These are phyloP conservation scores for Poicephalus meyeri DNA, from an alignment of 2,113 vertebrate species.

Conservation along the genomic window DNA sequence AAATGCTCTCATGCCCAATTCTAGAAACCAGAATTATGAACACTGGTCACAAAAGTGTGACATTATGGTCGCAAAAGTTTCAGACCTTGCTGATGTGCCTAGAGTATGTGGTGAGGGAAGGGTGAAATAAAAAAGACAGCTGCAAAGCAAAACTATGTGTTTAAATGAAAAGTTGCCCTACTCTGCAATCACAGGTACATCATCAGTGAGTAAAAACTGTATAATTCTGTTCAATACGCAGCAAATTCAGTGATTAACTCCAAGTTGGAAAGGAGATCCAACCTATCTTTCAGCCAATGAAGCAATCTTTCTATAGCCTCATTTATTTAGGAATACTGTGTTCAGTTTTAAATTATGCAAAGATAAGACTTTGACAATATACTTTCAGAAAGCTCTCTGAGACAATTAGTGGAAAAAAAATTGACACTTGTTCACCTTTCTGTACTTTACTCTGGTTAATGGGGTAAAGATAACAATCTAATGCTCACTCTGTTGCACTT, in stretches of 20 bases:
- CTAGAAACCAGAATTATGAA: background rate
- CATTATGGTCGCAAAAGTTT: background rate
- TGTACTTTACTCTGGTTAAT: background rate
- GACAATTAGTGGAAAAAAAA: background rate
- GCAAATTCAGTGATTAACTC: background rate
- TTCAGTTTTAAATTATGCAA: background rate
- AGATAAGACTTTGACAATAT: background rate
- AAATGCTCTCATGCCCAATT: background rate
- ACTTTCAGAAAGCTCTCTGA: background rate
- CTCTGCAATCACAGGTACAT: background rate
- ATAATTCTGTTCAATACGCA: background rate
- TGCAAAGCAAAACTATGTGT: background rate
- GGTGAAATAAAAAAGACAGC: background rate
- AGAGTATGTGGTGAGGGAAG: background rate
- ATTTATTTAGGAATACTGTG: background rate
- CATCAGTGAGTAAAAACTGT: background rate
- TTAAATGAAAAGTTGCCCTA: background rate
- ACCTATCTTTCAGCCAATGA: background rate
- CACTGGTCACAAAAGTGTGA: background rate
- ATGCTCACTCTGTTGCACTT: background rate
- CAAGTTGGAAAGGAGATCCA: background rate
- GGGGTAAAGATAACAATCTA: background rate
- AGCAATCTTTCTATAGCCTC: background rate
- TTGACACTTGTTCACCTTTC: background rate
- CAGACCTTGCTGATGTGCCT: background rate